Base-by-base conservation (phyloP, 2,113 vertebrate genomes). In the Campylomormyrus tamandua region DNA sequence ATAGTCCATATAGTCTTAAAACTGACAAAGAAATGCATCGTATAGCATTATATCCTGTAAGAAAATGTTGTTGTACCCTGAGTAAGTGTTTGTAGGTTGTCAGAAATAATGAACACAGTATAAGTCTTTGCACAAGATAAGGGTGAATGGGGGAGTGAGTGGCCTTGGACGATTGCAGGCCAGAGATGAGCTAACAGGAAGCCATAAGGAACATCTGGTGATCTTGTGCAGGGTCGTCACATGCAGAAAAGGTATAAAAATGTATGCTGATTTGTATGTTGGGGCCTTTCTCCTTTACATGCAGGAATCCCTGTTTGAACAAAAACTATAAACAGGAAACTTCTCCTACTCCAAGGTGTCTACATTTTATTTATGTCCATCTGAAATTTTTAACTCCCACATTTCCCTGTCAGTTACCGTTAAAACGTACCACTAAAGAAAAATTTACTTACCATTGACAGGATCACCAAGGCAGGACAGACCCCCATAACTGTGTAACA, bases 401-500 rank as follows among this genome's bases (percentile, higher is more conserved):
- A 35, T 27, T 70, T 7, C 66, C 66, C 13, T 35, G n/a, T 27
- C 66, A 27, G 27, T 70, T 31, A 70, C 10, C 27, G 10, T 74
- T 35, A 74, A 15, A 35, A 74, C 3, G 11, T 74, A 3, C 66
- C 62, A 27, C 62, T 66, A 39, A 77, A 77, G 3, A n/a, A 77
- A 17, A 42, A 80, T 19, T 19, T 1, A 39, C 97, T 97, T 94
- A 98, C 98, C 98, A 98, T 99, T 1, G 97, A 99, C 13, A 99
- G 95, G 90, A 99, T 95, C 91, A 98, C 98, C 91, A 98, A 58
- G n/a, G 98, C 97, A 0, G 98, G 98, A 93, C 96, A 96, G 46
- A 96, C 94, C 3, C 98, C 97, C 98, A 99, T 98, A 87, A 96
- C 91, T 2, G 97, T 62, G 0, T 99, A 99, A 90, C 97, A 98